Conservation (phyloP, 2,888 invertebrate genomes). For the Drosophila siamana region DNA sequence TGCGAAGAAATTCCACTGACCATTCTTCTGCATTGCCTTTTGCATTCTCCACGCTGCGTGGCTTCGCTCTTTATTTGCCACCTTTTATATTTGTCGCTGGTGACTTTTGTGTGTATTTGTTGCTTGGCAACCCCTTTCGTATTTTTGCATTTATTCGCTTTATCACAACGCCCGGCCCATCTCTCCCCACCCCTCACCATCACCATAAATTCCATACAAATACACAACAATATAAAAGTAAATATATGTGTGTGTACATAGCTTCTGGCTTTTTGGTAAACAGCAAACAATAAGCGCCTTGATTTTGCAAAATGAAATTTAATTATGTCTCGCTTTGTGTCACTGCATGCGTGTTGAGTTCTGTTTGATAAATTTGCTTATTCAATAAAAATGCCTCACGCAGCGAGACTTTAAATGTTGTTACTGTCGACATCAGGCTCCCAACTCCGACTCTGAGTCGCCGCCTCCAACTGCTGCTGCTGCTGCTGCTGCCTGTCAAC, state of each 20-base stretch:
- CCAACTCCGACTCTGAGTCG: not conserved
- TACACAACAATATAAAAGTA: not conserved
- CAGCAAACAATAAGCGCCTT: constrained; percentile 69
- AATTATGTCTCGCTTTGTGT: constrained; percentile 65
- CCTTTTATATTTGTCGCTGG: constrained; percentile 38
- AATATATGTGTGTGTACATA: not conserved
- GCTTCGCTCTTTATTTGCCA: constrained; percentile 33
- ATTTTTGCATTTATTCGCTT: constrained; percentile 45
- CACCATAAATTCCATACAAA: not conserved
- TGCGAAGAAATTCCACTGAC: constrained; percentile 6
- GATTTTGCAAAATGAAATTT: constrained; percentile 75
- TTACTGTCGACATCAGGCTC: constrained; percentile 31
- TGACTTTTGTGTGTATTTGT: constrained; percentile 48
- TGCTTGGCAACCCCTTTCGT: constrained; percentile 56
- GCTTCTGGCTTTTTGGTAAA: constrained; percentile 48
- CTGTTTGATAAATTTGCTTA: constrained; percentile 69
- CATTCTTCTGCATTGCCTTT: no score
- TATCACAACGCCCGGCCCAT: constrained; percentile 2
- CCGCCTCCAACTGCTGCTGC: constrained; percentile 3
- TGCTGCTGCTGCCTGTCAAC: constrained; percentile 64
- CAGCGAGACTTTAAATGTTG: constrained; percentile 57
- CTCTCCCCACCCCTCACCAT: not conserved
- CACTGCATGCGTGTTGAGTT: constrained; percentile 29
- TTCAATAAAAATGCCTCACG: constrained; percentile 64
- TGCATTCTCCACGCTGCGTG: constrained; percentile 1